Conservation (phyloP, 2,888 invertebrate genomes). For the Pheosia gnoma region DNA sequence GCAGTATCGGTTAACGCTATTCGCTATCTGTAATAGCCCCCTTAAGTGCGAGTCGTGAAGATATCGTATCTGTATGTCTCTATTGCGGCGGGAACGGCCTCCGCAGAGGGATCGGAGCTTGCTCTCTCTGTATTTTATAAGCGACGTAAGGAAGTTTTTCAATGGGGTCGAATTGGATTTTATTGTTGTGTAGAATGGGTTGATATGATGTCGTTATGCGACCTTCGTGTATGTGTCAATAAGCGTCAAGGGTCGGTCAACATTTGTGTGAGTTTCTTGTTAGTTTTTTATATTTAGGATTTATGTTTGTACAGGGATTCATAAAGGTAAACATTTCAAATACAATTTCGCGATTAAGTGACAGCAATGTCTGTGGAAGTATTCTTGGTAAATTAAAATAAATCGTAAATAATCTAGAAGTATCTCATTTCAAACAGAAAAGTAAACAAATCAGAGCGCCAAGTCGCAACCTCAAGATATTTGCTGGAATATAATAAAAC, state of each 20-base stretch:
- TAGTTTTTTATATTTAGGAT: not conserved
- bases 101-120: conserved; percentile 20
- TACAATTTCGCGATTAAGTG: too few species aligned
- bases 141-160: conserved; percentile 34
- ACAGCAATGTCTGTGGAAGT: too few species aligned
- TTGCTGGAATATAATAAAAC: conserved; percentile 35
- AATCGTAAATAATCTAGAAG: too few species aligned
- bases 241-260: not conserved
- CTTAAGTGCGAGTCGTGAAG: conserved; percentile 53
- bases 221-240: not conserved
- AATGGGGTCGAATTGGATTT: conserved; percentile 32
- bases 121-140: conserved; percentile 34
- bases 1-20: conserved; percentile 56
- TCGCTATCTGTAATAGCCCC: conserved; percentile 65
- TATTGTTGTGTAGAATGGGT: conserved; percentile 28
- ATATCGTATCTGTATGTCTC: conserved; percentile 65
- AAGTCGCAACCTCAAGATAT: conserved; percentile 27
- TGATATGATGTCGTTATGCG: not conserved
- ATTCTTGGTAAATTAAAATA: not conserved
- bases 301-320: too few species aligned
- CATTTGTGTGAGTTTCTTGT: not conserved
- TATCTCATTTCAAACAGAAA: not conserved
- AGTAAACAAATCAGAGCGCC: conserved; percentile 16
- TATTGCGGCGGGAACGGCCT: conserved; percentile 48
- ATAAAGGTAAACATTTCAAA: too few species aligned